A percentile compares a stretch with the other conserved stretches of the same genome.
phyloP scores from a whole-genome alignment of 2,797 vertebrate species.

The Enteromius viviparus region DNA sequence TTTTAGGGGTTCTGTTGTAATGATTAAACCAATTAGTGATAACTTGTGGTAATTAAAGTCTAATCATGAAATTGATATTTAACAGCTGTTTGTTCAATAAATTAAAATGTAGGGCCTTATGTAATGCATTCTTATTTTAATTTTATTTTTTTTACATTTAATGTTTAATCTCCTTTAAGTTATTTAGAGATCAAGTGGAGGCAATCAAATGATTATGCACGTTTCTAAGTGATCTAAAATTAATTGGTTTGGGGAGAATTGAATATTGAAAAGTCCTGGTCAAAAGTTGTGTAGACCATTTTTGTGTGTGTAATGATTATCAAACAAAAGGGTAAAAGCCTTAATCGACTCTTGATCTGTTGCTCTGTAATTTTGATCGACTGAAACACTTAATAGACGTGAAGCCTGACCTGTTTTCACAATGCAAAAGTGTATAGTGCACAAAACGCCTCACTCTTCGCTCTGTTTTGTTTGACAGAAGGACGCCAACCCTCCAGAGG shows the following conservation, averaged over 20 bases:
- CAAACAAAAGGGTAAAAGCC: neutral
- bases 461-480: conserved; percentile 83
- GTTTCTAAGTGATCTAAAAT: too few relatives aligned
- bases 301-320: conserved; percentile 14
- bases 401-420: neutral
- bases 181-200: neutral
- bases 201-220: neutral
- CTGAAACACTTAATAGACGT: neutral
- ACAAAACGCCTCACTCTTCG: too few relatives aligned
- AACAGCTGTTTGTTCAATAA: neutral
- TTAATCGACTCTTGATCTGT: neutral
- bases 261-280: neutral
- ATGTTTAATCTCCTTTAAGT: neutral
- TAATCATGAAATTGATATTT: neutral
- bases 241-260: neutral
- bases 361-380: conserved; percentile 1
- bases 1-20: neutral
- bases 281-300: neutral
- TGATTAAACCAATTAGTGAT: neutral
- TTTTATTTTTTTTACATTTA: neutral
- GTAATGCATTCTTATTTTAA: neutral
- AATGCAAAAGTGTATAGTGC: neutral
- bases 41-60: neutral
- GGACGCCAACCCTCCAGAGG: conserved; percentile 92
- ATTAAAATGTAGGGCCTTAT: neutral